Evolutionary conservation across 2,113 vertebrate genomes (phyloP).

Genomic region (Chionis minor): DNA sequence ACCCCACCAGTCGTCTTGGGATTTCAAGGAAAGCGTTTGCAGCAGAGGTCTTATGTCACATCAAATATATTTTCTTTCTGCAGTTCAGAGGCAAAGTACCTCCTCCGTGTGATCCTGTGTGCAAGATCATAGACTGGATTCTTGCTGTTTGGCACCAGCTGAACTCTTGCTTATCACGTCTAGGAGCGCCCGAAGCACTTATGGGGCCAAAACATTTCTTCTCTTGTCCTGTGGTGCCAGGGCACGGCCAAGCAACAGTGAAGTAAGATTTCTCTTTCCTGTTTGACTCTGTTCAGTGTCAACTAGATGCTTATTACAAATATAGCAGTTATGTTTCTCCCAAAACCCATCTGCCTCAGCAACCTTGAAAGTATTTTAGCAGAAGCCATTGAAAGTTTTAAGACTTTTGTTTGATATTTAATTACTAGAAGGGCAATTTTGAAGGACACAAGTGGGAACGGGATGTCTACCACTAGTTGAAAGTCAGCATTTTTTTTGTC

Average conservation of each 20-base stretch:
- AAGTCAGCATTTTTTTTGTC: background rate
- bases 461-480: background rate
- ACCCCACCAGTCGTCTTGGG: background rate
- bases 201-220: slow-evolving; percentile 90
- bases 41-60: slow-evolving; percentile 56
- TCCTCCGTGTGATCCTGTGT: slow-evolving; percentile 76
- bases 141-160: slow-evolving; percentile 90
- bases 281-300: background rate
- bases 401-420: background rate
- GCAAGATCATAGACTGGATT: slow-evolving; percentile 84
- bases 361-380: background rate
- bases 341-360: background rate
- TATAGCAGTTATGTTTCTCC: background rate
- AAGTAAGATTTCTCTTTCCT: slow-evolving; percentile 76
- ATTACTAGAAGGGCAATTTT: background rate
- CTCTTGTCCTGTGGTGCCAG: slow-evolving; percentile 85
- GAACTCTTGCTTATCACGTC: slow-evolving; percentile 88
- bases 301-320: background rate
- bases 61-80: slow-evolving; percentile 42
- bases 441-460: background rate
- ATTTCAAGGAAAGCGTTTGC: background rate
- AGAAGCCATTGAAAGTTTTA: background rate
- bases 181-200: slow-evolving; percentile 89
- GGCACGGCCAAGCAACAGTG: slow-evolving; percentile 80
- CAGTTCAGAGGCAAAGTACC: slow-evolving; percentile 82